These are phyloP conservation scores for Drosophila pseudotalamancana DNA, from an alignment of 2,888 invertebrate genomes.

Conservation along the genomic window DNA sequence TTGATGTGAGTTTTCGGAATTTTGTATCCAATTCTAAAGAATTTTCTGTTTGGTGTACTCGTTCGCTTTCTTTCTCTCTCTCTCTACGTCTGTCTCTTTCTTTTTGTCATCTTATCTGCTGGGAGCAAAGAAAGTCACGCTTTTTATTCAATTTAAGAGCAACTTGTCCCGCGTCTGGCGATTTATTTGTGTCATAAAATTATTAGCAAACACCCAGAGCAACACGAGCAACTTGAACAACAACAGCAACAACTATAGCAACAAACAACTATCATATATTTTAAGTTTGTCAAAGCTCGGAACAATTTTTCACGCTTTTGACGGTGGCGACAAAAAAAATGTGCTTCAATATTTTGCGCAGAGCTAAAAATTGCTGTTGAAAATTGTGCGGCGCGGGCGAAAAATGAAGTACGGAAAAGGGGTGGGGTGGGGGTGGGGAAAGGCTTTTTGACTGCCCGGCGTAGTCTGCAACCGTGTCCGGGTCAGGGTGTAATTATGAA, in stretches of 20 bases:
- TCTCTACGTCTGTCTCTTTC: neutral
- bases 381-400: conserved; percentile 22
- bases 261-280: conserved; percentile 24
- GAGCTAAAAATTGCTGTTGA: conserved; percentile 50
- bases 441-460: neutral
- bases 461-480: neutral
- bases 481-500: conserved; percentile 33
- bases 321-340: conserved; percentile 51
- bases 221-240: conserved; percentile 29
- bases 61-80: neutral
- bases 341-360: conserved; percentile 43
- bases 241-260: conserved; percentile 52
- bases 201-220: conserved; percentile 47
- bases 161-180: conserved; percentile 37
- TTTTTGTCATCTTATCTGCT: neutral
- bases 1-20: conserved; percentile 25
- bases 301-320: conserved; percentile 76
- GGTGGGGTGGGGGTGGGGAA: neutral
- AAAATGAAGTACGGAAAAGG: neutral
- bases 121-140: conserved; percentile 23
- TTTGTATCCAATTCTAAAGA: conserved; percentile 12
- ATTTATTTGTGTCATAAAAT: conserved; percentile 72
- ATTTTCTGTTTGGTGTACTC: conserved; percentile 1
- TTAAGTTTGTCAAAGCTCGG: conserved; percentile 70
- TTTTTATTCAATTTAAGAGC: conserved; percentile 54